A percentile compares a stretch with the other conserved stretches of the same genome.
These are phyloP conservation scores for Lytechinus variegatus DNA, from an alignment of 35 echinoderm and acorn worm species.

Conservation along the genomic window DNA sequence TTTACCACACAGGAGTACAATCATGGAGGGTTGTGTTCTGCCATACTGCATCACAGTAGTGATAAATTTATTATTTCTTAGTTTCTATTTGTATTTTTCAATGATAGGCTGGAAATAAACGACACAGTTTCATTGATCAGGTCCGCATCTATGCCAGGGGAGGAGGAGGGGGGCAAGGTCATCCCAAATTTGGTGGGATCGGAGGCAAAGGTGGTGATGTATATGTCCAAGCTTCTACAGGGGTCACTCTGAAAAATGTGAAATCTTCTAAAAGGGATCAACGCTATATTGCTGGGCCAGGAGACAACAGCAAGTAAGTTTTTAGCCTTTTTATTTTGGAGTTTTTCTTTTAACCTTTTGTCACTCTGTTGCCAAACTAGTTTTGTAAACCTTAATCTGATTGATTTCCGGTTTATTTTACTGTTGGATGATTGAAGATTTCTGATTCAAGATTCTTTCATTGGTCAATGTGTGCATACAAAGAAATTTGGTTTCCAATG, in stretches of 20 bases:
- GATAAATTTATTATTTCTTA: too few relatives aligned
- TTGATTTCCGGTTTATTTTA: too few relatives aligned
- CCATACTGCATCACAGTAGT: too few relatives aligned
- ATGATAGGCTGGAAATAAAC: not conserved
- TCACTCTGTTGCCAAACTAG: not conserved
- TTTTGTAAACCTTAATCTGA: too few relatives aligned
- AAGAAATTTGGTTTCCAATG: too few relatives aligned
- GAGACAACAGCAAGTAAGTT: conserved; percentile 85
- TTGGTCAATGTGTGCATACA: not conserved
- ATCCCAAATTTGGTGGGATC: conserved; percentile 74
- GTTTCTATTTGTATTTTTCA: not conserved
- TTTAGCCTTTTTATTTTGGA: not conserved
- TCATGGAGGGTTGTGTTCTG: too few relatives aligned
- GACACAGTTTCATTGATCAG: conserved; percentile 73
- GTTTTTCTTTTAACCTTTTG: not conserved
- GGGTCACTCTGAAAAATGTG: conserved; percentile 68
- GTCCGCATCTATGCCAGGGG: conserved; percentile 79
- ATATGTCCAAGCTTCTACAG: conserved; percentile 63
- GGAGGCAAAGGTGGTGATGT: conserved; percentile 88
- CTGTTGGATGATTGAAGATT: too few relatives aligned
- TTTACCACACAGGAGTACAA: too few relatives aligned
- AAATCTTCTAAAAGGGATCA: conserved; percentile 52
- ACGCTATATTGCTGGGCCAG: conserved; percentile 70
- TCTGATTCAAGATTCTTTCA: not conserved
- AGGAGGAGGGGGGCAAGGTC: conserved; percentile 76